phyloP scores from a whole-genome alignment of 2,888 invertebrate species.

The Caenorhabditis sp. region DNA sequence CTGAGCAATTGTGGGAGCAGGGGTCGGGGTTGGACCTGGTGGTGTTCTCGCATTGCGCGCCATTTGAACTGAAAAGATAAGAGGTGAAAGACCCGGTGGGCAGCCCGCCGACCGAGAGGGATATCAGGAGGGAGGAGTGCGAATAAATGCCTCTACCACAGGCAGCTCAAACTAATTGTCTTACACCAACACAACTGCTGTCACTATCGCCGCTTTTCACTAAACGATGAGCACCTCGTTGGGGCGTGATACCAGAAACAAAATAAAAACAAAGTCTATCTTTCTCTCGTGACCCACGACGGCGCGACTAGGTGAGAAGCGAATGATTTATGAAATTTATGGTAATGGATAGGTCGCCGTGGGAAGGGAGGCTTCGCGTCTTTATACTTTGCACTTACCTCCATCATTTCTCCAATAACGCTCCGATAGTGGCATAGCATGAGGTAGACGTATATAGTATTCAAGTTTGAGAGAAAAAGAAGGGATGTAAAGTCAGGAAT shows the following conservation, averaged over 20 bases:
- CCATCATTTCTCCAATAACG: too few species aligned
- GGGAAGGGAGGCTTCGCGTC: too few species aligned
- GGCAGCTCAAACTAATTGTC: slow-evolving; percentile 60
- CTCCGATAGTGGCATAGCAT: too few species aligned
- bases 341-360: slow-evolving; percentile 29
- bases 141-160: slow-evolving; percentile 55
- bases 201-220: slow-evolving; percentile 49
- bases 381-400: too few species aligned
- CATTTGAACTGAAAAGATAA: slow-evolving; percentile 47
- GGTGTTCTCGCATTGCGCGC: slow-evolving; percentile 53
- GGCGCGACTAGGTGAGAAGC: slow-evolving; percentile 21
- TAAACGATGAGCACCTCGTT: slow-evolving; percentile 58
- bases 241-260: slow-evolving; percentile 53
- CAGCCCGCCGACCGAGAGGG: slow-evolving; percentile 15
- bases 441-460: too few species aligned
- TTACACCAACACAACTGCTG: slow-evolving; percentile 61
- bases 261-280: slow-evolving; percentile 48
- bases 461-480: too few species aligned
- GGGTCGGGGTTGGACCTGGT: slow-evolving; percentile 36
- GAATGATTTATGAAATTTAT: slow-evolving; percentile 48
- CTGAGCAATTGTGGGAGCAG: slow-evolving; percentile 34
- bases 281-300: background rate
- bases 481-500: too few species aligned
- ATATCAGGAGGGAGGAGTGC: slow-evolving; percentile 38
- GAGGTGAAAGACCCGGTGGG: slow-evolving; percentile 9